phyloP scores from a whole-genome alignment of 2,888 invertebrate genomes.

The Plebejus anna region DNA sequence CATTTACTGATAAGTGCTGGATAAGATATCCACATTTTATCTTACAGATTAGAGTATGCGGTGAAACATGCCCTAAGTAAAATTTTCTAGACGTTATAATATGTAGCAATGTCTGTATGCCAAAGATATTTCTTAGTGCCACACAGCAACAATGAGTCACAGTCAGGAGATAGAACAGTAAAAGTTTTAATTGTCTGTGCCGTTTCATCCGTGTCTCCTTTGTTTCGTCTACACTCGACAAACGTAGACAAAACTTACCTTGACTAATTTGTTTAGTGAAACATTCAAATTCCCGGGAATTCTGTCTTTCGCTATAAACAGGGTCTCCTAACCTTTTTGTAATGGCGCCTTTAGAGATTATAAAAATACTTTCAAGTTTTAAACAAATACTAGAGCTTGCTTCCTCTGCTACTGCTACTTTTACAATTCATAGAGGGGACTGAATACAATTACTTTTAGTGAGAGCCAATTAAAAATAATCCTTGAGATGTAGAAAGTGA shows the following conservation, averaged over 20 bases:
- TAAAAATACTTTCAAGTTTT: no score
- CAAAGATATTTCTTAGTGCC: neutral
- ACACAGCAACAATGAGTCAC: neutral
- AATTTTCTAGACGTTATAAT: no score
- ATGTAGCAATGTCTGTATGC: neutral
- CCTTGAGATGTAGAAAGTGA: slow-evolving; percentile 1
- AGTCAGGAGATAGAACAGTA: neutral
- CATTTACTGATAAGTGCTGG: no score
- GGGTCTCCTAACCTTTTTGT: neutral
- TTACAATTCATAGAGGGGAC: no score
- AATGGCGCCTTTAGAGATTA: neutral
- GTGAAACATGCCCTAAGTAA: no score
- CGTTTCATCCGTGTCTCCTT: neutral
- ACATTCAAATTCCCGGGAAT: neutral
- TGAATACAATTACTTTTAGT: neutral
- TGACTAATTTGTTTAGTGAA: neutral
- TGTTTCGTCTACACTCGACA: neutral
- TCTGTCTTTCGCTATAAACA: neutral
- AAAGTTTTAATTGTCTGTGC: slow-evolving; percentile 3
- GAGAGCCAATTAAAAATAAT: slow-evolving; percentile 4
- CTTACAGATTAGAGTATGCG: no score
- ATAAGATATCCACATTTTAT: no score
- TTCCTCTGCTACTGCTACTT: no score
- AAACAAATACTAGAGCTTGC: no score
- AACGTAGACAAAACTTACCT: neutral